These are phyloP conservation scores for Stegodyphus mimosarum DNA, from an alignment of 1,140 invertebrate genomes.

Conservation along the genomic window DNA sequence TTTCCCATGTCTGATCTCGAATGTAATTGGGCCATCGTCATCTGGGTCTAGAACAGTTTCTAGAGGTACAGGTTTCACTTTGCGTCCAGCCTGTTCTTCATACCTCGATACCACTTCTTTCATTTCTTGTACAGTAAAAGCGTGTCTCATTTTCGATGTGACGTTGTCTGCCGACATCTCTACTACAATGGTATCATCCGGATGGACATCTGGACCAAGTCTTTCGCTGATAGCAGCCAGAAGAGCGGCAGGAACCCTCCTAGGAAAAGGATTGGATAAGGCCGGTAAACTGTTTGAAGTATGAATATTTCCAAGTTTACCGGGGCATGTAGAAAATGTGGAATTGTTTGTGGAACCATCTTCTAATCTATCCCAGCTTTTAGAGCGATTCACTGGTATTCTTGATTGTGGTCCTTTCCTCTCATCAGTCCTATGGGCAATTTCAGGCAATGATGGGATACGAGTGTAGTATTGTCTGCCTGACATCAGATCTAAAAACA, in stretches of 20 bases:
- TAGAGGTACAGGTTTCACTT: conserved; percentile 45
- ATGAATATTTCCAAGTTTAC: neutral
- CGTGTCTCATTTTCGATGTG: conserved; percentile 44
- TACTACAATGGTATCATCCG: conserved; percentile 35
- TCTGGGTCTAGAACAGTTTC: conserved; percentile 48
- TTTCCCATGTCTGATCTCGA: conserved; percentile 61
- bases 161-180: conserved; percentile 39
- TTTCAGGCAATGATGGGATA: conserved; percentile 28
- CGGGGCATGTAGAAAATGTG: too few relatives aligned
- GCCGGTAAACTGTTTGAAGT: conserved; percentile 25
- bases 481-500: neutral
- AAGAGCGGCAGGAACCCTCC: conserved; percentile 38
- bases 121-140: conserved; percentile 49
- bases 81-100: conserved; percentile 36
- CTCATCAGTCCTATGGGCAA: neutral
- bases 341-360: conserved; percentile 2
- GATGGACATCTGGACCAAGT: conserved; percentile 31
- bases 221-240: conserved; percentile 45
- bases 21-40: conserved; percentile 60
- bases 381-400: conserved; percentile 23
- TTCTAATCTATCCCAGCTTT: conserved; percentile 49
- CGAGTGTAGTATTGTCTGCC: neutral
- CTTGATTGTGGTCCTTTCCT: neutral
- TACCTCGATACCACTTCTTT: conserved; percentile 31
- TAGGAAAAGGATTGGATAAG: conserved; percentile 39